These are phyloP conservation scores for Pitangus sulphuratus DNA, from an alignment of 2,797 vertebrate genomes.

Conservation along the genomic window DNA sequence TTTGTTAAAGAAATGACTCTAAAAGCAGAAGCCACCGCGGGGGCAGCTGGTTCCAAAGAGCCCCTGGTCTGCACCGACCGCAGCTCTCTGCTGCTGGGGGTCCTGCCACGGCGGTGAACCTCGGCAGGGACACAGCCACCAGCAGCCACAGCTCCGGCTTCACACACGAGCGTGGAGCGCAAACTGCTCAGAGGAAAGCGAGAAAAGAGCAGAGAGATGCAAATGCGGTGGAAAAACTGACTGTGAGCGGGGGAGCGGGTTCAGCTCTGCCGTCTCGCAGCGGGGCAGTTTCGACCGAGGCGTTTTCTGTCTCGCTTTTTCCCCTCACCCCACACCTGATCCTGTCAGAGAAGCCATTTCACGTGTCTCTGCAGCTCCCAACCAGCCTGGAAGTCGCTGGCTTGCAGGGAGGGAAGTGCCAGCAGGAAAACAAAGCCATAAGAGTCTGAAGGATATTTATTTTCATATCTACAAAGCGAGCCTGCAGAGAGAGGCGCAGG, in stretches of 20 bases:
- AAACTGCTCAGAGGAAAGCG: neutral
- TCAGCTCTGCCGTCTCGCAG: neutral
- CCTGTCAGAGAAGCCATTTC: neutral
- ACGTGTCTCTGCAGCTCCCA: neutral
- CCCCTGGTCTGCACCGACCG: accelerated
- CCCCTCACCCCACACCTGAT: neutral
- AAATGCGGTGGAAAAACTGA: constrained; percentile 44
- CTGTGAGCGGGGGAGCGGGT: neutral
- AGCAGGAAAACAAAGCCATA: neutral
- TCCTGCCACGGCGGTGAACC: neutral
- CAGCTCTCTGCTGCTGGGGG: neutral
- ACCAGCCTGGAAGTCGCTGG: neutral
- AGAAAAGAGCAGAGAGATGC: neutral
- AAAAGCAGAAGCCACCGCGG: neutral
- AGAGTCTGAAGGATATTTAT: neutral
- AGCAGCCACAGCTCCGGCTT: neutral
- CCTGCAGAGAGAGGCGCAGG: neutral
- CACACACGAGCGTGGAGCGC: neutral
- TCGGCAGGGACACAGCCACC: neutral
- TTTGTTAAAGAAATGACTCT: constrained; percentile 34
- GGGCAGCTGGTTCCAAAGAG: neutral
- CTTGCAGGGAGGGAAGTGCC: neutral
- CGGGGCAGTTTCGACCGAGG: neutral
- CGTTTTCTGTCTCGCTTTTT: neutral
- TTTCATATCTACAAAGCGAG: neutral